Evolutionary conservation across 2,888 invertebrate genomes (phyloP), one percentile per base, ranked within the genome.

Genomic region (Kryphioiulus occultus): DNA sequence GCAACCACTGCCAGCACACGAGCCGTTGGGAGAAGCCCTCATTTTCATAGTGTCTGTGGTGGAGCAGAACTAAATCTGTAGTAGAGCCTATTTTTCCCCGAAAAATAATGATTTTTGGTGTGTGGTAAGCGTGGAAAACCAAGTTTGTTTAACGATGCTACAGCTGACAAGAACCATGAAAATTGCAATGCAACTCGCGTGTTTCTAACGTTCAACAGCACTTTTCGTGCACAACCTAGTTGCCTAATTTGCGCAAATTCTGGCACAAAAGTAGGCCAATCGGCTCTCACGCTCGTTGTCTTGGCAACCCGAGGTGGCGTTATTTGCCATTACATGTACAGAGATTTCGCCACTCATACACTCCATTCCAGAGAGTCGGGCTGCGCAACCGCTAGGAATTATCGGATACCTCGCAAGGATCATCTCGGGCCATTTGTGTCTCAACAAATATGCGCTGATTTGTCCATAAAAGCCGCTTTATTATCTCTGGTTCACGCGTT

Each of bases 201-300:
- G 9, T 44, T 44, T 44, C 44, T 44, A 15, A 44, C 10, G 44
- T 44, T 4, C 44, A 44, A 12, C 44, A 1, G 12, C 12, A 10
- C 44, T 44, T 44, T 44, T 44, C 44, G 44, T 44, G 44, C 44
- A 4, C 53, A 53, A 53, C n/a, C 53, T n/a, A n/a, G 53, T 53
- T 53, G 53, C 68, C 68, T 68, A 26, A 68, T 68, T 68, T 26
- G 44, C 26, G 26, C 26, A 22, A 68, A 68, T 26, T 68, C 68
- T 26, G 68, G 9, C 26, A 5, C 68, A 10, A 2, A 26, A 26
- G 22, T 68, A 68, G 68, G 68, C 68, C 68, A 68, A 68, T 68
- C 22, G n/a, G 68, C 22, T 68, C 68, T 68, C 68, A 68, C 59
- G 68, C 68, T 68, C 68, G 68, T 68, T 68, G 68, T 15, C 68